Conservation (phyloP, 2,797 vertebrate genomes). For the Lacerta viridis region DNA sequence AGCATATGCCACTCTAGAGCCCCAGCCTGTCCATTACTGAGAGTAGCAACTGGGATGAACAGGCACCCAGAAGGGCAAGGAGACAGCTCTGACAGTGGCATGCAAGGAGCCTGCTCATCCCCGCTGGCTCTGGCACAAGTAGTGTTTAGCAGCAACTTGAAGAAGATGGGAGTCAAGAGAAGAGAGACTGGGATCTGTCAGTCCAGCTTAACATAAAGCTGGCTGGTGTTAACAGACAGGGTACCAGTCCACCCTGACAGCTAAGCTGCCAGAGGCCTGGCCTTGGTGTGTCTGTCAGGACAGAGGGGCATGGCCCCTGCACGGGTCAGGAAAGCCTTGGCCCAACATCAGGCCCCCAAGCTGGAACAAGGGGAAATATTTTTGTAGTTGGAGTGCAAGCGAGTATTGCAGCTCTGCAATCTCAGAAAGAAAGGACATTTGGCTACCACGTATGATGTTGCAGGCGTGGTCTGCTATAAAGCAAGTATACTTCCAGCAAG, state of each 20-base stretch:
- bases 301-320: not conserved
- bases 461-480: not conserved
- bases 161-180: constrained; percentile 37
- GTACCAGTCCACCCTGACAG: not conserved
- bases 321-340: not conserved
- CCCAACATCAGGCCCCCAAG: not conserved
- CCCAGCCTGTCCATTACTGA: not conserved
- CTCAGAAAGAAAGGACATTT: not conserved
- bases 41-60: not conserved
- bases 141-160: not conserved
- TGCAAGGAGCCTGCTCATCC: constrained; percentile 6
- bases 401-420: not conserved
- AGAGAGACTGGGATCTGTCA: constrained; percentile 61
- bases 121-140: not conserved
- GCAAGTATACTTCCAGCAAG: not conserved
- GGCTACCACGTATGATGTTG: not conserved
- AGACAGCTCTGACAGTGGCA: not conserved
- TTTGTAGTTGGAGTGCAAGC: not conserved
- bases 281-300: constrained; percentile 1
- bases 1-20: not conserved
- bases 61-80: not conserved
- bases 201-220: constrained; percentile 6
- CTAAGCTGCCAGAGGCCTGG: not conserved
- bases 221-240: constrained; percentile 10
- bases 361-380: no score